Evolutionary conservation across 2,888 invertebrate species (phyloP).

Genomic region (Thymelicus sylvestris): DNA sequence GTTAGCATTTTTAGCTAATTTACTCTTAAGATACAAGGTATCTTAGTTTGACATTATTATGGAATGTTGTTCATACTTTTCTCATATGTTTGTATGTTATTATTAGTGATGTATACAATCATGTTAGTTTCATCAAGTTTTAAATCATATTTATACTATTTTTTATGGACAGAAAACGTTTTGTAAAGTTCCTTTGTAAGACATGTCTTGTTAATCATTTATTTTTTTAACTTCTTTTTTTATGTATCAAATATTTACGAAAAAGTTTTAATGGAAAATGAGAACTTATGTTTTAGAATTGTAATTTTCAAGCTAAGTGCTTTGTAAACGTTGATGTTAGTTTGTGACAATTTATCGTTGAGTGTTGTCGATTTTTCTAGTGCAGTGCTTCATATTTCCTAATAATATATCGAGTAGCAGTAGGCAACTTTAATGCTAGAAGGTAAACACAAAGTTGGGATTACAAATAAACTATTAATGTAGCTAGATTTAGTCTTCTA

Average conservation of each 20-base stretch:
- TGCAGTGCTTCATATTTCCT: neutral
- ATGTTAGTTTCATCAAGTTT: neutral
- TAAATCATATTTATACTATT: conserved; percentile 5
- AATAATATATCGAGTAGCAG: neutral
- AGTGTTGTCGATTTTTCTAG: neutral
- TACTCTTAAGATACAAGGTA: conserved; percentile 4
- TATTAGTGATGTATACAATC: neutral
- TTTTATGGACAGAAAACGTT: neutral
- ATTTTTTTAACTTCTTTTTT: conserved; percentile 8
- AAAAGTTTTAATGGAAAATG: neutral
- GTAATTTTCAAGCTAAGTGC: neutral
- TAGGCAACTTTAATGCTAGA: neutral
- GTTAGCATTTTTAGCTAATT: conserved; percentile 21
- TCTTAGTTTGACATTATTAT: conserved; percentile 24
- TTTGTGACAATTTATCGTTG: neutral
- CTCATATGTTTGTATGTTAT: conserved; percentile 21
- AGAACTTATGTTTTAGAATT: neutral
- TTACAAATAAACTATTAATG: neutral
- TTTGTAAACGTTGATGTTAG: neutral
- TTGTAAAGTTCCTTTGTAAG: conserved; percentile 8
- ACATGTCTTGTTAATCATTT: conserved; percentile 3
- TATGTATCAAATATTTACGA: neutral
- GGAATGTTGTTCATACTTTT: conserved; percentile 31
- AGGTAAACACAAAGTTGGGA: neutral
- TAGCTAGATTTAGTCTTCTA: neutral